Conservation (phyloP, 2,113 vertebrate species). For the Mormoops blainvillei region DNA sequence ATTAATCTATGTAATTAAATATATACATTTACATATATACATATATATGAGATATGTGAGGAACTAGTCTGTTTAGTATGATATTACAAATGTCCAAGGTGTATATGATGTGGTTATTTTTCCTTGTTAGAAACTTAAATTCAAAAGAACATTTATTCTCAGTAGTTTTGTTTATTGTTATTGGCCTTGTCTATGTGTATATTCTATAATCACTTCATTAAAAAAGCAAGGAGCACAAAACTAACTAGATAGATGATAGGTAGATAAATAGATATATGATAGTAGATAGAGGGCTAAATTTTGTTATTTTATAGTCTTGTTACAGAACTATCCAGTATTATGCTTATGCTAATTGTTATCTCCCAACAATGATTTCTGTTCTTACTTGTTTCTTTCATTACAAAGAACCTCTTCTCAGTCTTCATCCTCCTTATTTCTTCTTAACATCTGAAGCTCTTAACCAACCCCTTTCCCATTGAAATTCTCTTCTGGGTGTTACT, state of each 20-base stretch:
- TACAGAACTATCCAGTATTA: neutral
- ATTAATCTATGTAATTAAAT: too few relatives aligned
- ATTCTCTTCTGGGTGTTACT: neutral
- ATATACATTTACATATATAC: neutral
- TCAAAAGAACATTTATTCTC: neutral
- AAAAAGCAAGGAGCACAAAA: neutral
- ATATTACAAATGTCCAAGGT: neutral
- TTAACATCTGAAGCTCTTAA: neutral
- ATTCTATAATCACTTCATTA: neutral
- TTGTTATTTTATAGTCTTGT: neutral
- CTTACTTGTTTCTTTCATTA: neutral
- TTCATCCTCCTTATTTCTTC: neutral
- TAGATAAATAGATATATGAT: neutral
- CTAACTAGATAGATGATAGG: neutral
- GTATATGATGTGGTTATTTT: neutral
- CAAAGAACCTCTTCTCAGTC: neutral
- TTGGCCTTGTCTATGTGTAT: neutral
- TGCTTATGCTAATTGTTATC: neutral
- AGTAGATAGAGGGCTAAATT: neutral
- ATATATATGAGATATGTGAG: neutral
- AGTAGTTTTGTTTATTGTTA: neutral
- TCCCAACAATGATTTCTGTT: neutral
- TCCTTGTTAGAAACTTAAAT: neutral
- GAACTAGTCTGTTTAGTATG: neutral
- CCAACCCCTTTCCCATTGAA: neutral